phyloP scores from a whole-genome alignment of 2,797 vertebrate genomes.

The Schizothorax lantsangensis region DNA sequence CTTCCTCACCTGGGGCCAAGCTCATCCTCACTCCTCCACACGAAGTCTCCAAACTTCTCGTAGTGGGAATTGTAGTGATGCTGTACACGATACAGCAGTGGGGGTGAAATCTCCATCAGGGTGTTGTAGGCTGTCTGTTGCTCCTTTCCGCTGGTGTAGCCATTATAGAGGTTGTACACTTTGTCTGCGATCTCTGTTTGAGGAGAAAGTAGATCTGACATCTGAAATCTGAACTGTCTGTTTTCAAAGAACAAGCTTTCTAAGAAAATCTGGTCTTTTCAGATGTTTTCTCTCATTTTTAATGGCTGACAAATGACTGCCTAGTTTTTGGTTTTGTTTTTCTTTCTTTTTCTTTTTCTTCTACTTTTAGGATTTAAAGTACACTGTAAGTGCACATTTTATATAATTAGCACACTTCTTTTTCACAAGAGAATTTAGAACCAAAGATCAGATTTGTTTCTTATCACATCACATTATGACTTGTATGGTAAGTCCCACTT shows the following conservation, averaged over 20 bases:
- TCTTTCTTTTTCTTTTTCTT: no score
- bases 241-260: not conserved
- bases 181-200: conserved; percentile 94
- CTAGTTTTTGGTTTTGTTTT: not conserved
- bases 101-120: conserved; percentile 92
- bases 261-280: not conserved
- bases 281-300: not conserved
- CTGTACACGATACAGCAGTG: conserved; percentile 93
- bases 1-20: conserved; percentile 91
- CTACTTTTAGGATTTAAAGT: not conserved
- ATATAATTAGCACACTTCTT: not conserved
- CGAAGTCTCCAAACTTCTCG: conserved; percentile 98
- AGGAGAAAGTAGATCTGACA: not conserved
- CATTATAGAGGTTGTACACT: conserved; percentile 97
- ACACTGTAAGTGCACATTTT: not conserved
- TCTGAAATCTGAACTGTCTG: not conserved
- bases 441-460: not conserved
- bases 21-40: conserved; percentile 97
- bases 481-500: not conserved
- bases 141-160: conserved; percentile 98
- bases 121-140: conserved; percentile 98
- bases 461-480: not conserved
- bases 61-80: conserved; percentile 98
- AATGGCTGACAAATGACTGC: not conserved
- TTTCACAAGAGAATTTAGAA: not conserved